Percentiles rank a stretch among this genome's conserved stretches.
Evolutionary conservation across 1,140 invertebrate genomes (phyloP).

Genomic region (Bombyx mandarina): DNA sequence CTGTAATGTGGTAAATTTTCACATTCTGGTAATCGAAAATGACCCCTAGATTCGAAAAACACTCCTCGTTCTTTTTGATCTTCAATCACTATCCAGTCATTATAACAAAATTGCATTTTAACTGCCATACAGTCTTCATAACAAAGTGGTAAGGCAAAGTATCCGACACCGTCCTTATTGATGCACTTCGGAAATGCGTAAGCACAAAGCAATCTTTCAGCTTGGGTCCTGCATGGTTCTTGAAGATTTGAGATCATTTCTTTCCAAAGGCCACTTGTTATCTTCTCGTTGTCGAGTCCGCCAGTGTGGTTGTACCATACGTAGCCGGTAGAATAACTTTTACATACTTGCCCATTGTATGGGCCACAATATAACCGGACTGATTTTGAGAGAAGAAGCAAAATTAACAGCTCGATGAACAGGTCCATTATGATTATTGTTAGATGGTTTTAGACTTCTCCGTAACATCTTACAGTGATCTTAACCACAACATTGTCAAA

Average conservation of each 20-base stretch:
- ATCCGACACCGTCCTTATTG: conserved; percentile 72
- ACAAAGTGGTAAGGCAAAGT: conserved; percentile 79
- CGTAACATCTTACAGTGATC: conserved; percentile 49
- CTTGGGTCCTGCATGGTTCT: conserved; percentile 87
- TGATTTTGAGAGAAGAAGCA: conserved; percentile 50
- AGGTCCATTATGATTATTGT: conserved; percentile 26
- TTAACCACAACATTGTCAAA: conserved; percentile 34
- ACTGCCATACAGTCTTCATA: conserved; percentile 95
- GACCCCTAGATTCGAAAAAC: conserved; percentile 84
- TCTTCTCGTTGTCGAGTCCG: conserved; percentile 87
- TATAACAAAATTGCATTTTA: conserved; percentile 91
- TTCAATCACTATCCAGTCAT: conserved; percentile 92
- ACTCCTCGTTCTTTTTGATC: conserved; percentile 87
- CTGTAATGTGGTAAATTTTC: conserved; percentile 81
- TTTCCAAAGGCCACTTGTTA: conserved; percentile 85
- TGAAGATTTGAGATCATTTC: conserved; percentile 85
- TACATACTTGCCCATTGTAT: conserved; percentile 92
- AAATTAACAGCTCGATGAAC: conserved; percentile 24
- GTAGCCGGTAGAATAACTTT: conserved; percentile 81
- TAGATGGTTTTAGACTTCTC: conserved; percentile 16
- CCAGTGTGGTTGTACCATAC: conserved; percentile 89
- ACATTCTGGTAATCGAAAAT: conserved; percentile 91
- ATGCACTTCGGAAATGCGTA: conserved; percentile 93
- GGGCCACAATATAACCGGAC: conserved; percentile 80
- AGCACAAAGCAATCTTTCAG: conserved; percentile 91